A percentile compares a stretch with the other conserved stretches of the same genome.
Conservation (phyloP, 2,113 vertebrate species). For the Indri indri region DNA sequence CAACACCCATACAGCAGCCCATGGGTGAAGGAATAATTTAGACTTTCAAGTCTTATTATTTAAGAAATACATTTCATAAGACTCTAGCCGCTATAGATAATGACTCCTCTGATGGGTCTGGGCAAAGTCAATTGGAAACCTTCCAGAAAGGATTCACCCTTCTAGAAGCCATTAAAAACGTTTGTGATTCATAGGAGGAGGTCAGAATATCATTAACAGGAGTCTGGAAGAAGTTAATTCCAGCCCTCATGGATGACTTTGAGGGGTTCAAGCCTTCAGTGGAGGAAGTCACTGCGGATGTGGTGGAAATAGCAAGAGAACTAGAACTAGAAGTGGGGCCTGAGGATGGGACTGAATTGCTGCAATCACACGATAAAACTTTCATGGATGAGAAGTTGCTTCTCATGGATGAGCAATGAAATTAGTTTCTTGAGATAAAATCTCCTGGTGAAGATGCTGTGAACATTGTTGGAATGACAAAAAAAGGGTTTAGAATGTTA, state of each 20-base stretch:
- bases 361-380: background rate
- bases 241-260: background rate
- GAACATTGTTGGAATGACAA: background rate
- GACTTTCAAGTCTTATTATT: background rate
- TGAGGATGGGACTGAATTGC: background rate
- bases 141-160: background rate
- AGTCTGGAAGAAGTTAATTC: background rate
- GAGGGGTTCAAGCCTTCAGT: background rate
- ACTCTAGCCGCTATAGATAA: background rate
- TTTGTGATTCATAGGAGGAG: background rate
- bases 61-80: background rate
- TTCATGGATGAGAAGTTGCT: background rate
- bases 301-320: background rate
- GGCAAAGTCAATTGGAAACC: background rate
- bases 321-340: background rate
- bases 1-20: background rate
- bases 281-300: background rate
- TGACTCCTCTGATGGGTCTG: background rate
- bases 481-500: background rate
- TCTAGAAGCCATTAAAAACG: background rate
- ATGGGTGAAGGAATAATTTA: background rate
- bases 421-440: background rate
- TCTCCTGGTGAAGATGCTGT: background rate
- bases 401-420: background rate
- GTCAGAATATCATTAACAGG: background rate